These are phyloP conservation scores for Agrilus biguttatus DNA, from an alignment of 2,888 invertebrate genomes.

Conservation along the genomic window DNA sequence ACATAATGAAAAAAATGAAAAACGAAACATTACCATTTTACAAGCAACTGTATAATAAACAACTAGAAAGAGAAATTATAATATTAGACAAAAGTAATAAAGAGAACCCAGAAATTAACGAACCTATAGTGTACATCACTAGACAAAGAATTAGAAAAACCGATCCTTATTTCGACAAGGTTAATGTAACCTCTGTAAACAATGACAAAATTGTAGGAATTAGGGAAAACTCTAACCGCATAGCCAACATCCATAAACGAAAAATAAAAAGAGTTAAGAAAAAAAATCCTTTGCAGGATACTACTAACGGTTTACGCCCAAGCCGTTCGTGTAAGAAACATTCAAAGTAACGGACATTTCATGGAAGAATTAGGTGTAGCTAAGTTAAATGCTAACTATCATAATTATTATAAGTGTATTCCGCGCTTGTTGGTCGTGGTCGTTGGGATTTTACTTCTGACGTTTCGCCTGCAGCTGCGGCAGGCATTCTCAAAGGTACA, in stretches of 20 bases:
- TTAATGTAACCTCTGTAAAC: slow-evolving; percentile 7
- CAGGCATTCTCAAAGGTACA: too few species aligned
- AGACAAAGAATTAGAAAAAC: slow-evolving; percentile 4
- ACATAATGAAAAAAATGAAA: slow-evolving; percentile 9
- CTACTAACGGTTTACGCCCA: slow-evolving; percentile 6
- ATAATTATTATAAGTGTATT: too few species aligned
- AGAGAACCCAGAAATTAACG: slow-evolving; percentile 7
- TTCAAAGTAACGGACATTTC: slow-evolving; percentile 9
- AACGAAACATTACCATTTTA: slow-evolving; percentile 4
- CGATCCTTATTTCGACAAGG: slow-evolving; percentile 4
- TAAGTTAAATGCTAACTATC: slow-evolving; percentile 10
- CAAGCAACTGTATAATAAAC: slow-evolving; percentile 5
- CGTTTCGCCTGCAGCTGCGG: too few species aligned
- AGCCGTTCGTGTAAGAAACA: slow-evolving; percentile 9
- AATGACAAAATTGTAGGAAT: slow-evolving; percentile 10
- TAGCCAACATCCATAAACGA: slow-evolving; percentile 7
- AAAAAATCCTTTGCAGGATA: slow-evolving; percentile 9
- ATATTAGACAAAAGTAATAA: slow-evolving; percentile 3
- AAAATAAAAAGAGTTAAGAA: slow-evolving; percentile 11
- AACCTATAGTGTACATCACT: slow-evolving; percentile 5
- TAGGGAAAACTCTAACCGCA: slow-evolving; percentile 5
- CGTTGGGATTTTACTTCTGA: too few species aligned
- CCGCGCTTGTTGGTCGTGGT: too few species aligned
- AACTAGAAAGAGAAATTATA: slow-evolving; percentile 3
- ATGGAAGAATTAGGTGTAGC: slow-evolving; percentile 8